A percentile compares a stretch with the other conserved stretches of the same genome.
These are phyloP conservation scores for Helicoverpa zea DNA, from an alignment of 1,140 invertebrate genomes.

Conservation along the genomic window DNA sequence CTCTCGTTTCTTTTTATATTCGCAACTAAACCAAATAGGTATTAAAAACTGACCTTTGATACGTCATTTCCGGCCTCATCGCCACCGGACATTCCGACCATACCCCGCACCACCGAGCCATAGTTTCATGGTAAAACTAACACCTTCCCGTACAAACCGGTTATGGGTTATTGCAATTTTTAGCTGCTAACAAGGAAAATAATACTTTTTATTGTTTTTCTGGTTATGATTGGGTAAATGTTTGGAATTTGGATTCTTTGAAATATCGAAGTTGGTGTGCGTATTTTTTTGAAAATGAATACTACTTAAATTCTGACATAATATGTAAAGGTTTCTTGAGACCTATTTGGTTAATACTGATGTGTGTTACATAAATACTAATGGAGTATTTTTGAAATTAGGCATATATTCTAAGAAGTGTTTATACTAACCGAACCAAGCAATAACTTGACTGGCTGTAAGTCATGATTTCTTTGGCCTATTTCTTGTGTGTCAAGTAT, in stretches of 20 bases:
- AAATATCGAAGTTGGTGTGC: neutral
- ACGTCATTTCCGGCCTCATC: conserved; percentile 13
- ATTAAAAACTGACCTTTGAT: conserved; percentile 39
- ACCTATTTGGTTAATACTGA: too few species aligned
- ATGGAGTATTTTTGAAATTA: too few species aligned
- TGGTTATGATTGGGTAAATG: neutral
- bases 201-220: neutral
- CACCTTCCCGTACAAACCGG: conserved; percentile 12
- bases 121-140: conserved; percentile 7
- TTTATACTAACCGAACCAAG: too few species aligned
- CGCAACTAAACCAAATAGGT: conserved; percentile 1
- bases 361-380: too few species aligned
- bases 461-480: too few species aligned
- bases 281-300: neutral
- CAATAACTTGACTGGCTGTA: too few species aligned
- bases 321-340: too few species aligned
- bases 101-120: conserved; percentile 18
- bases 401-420: too few species aligned
- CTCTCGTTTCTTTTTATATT: neutral
- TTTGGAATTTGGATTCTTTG: neutral
- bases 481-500: too few species aligned
- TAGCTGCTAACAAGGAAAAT: conserved; percentile 17
- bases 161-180: conserved; percentile 19
- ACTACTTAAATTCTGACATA: too few species aligned
- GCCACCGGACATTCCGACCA: conserved; percentile 43